Conservation (phyloP, 2,888 invertebrate genomes). For the Ametastegia equiseti region DNA sequence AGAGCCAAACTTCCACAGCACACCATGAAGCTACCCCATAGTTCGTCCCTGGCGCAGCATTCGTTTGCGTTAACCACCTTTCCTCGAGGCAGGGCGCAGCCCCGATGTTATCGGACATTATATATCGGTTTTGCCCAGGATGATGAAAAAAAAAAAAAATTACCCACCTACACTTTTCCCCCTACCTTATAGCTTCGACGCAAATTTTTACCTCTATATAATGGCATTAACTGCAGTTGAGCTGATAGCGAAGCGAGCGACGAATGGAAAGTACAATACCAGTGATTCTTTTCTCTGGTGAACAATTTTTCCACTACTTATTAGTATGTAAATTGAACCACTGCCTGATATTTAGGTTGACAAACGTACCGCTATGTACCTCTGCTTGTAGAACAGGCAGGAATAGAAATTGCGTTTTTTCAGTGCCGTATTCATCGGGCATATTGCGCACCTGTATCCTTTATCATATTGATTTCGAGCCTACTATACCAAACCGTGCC, state of each 20-base stretch:
- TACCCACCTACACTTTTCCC: neutral
- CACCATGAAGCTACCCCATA: neutral
- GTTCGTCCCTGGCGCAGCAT: slow-evolving; percentile 27
- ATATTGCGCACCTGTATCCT: slow-evolving; percentile 27
- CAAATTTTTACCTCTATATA: neutral
- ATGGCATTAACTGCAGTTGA: neutral
- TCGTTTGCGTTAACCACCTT: slow-evolving; percentile 44
- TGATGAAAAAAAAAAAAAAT: slow-evolving; percentile 27
- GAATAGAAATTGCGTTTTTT: slow-evolving; percentile 32
- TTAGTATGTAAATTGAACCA: slow-evolving; percentile 7
- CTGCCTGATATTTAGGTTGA: slow-evolving; percentile 4
- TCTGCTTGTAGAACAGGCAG: neutral
- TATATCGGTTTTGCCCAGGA: slow-evolving; percentile 33
- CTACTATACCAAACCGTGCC: slow-evolving; percentile 1
- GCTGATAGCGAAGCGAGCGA: neutral
- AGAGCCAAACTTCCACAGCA: neutral
- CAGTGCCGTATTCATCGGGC: neutral
- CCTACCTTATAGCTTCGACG: neutral
- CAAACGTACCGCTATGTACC: neutral
- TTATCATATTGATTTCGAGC: slow-evolving; percentile 24
- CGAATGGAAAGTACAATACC: neutral
- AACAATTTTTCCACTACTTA: neutral
- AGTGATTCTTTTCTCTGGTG: neutral
- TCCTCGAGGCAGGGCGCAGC: neutral
- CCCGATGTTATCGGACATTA: slow-evolving; percentile 40